Evolutionary conservation across 2,113 vertebrate genomes (phyloP), one percentile per base, ranked within the genome.

Genomic region (Cephalopterus ornatus): DNA sequence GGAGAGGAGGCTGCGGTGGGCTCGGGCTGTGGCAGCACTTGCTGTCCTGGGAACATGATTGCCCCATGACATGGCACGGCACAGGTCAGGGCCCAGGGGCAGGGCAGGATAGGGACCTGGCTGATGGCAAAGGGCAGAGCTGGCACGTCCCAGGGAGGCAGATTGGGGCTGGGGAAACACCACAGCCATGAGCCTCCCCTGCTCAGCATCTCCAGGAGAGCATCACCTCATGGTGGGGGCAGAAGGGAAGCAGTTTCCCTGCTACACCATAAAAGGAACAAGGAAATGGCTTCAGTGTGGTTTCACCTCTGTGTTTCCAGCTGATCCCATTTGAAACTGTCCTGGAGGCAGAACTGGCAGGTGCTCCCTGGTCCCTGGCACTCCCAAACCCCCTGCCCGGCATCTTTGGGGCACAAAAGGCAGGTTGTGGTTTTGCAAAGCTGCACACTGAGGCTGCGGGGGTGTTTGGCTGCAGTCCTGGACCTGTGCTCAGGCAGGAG

Each of bases 111-210:
- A 39, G 14, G 42, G 59, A 30, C 28, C 32, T 33, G 42, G 23
- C 35, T 41, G 27, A 27, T 37, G 77, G 50, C 52, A 35, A 55
- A 63, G 16, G 5, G 41, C 33, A 35, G 49, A 63, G 37, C 49
- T 30, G 44, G 56, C 21, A 22, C 11, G 7, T 58, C 30, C 16
- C 16, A 26, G 18, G 44, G 30, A 19, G 18, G n/a, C 39, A 50
- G n/a, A 14, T 1, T 9, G 26, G 49, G 42, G 20, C 9, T 32
- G 88, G n/a, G 14, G 63, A 21, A 39, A 47, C 56, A 41, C 26
- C n/a, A 10, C 0, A 0, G 37, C 44, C 56, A n/a, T 0, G 0
- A 42, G 12, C 2, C 4, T 11, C 9, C 19, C 32, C 32, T 5
- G 41, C 53, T 39, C n/a, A 28, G 75, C 55, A 28, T 33, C 41